A percentile compares a stretch with the other conserved stretches of the same genome.
Conservation (phyloP, 2,113 vertebrate species). For the Lepisosteus osseus region DNA sequence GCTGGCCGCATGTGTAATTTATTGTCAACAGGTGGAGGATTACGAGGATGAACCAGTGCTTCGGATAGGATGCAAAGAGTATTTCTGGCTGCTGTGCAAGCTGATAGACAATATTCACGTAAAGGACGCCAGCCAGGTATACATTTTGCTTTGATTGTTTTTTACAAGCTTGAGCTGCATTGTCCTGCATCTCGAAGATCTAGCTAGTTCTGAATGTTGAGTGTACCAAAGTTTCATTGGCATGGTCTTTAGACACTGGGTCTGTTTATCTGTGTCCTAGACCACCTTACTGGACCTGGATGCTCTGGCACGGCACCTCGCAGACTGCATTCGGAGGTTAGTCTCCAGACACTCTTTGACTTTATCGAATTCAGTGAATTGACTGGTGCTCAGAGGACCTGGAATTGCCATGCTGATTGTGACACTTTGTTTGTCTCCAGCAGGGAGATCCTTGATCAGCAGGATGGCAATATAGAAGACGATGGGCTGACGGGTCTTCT, state of each 20-base stretch:
- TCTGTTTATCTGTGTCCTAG: conserved; percentile 54
- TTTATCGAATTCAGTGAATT: not conserved
- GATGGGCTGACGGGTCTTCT: conserved; percentile 92
- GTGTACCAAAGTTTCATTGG: not conserved
- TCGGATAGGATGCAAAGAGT: conserved; percentile 92
- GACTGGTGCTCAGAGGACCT: not conserved
- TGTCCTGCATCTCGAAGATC: no score
- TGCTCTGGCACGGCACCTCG: conserved; percentile 90
- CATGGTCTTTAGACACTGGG: not conserved
- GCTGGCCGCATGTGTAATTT: no score
- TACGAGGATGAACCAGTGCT: conserved; percentile 92
- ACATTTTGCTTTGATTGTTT: conserved; percentile 17
- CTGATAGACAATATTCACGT: conserved; percentile 98
- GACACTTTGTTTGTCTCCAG: conserved; percentile 47
- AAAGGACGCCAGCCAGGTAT: conserved; percentile 96
- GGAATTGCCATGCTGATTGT: not conserved
- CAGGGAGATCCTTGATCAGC: conserved; percentile 95
- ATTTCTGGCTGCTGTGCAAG: conserved; percentile 98
- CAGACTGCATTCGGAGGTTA: conserved; percentile 96
- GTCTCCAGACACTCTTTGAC: conserved; percentile 12
- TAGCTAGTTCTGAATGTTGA: not conserved
- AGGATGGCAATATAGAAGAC: conserved; percentile 90
- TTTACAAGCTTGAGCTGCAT: no score
- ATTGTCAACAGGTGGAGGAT: conserved; percentile 79
- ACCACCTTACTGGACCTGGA: conserved; percentile 95